Conservation (phyloP, 2,797 vertebrate species). For the Etheostoma perlongum region DNA sequence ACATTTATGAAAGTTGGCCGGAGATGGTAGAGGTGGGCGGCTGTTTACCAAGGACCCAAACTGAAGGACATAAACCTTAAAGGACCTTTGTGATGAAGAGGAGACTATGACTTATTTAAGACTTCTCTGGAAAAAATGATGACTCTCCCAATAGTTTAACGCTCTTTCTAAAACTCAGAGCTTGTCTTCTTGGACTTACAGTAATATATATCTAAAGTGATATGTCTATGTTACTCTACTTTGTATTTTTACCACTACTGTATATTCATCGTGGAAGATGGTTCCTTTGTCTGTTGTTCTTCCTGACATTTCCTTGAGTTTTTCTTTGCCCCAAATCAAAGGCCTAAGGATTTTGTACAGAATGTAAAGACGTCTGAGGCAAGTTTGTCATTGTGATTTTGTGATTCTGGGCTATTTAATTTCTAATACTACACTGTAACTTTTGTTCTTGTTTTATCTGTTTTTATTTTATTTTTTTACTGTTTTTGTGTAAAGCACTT, state of each 20-base stretch:
- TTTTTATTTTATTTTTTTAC: too few relatives aligned
- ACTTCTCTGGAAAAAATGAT: background rate
- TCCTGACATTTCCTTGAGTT: background rate
- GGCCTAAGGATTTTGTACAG: background rate
- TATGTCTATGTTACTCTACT: background rate
- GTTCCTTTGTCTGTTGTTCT: background rate
- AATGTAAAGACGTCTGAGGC: background rate
- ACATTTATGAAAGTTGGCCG: conserved; percentile 90
- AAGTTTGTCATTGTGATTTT: background rate
- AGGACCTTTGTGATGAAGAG: background rate
- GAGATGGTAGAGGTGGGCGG: conserved; percentile 86
- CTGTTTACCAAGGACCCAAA: conserved; percentile 83
- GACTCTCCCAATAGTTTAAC: background rate
- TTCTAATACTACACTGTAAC: too few relatives aligned
- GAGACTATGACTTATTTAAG: conserved; percentile 12
- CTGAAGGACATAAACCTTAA: conserved; percentile 10
- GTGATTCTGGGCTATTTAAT: background rate
- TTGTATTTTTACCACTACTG: background rate
- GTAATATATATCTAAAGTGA: too few relatives aligned
- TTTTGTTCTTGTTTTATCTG: too few relatives aligned
- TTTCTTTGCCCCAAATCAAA: background rate
- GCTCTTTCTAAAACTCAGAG: background rate
- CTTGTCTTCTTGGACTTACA: too few relatives aligned
- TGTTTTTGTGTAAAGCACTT: too few relatives aligned
- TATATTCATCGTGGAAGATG: background rate